Conservation (phyloP, 2,113 vertebrate genomes). For the Oncorhynchus keta region DNA sequence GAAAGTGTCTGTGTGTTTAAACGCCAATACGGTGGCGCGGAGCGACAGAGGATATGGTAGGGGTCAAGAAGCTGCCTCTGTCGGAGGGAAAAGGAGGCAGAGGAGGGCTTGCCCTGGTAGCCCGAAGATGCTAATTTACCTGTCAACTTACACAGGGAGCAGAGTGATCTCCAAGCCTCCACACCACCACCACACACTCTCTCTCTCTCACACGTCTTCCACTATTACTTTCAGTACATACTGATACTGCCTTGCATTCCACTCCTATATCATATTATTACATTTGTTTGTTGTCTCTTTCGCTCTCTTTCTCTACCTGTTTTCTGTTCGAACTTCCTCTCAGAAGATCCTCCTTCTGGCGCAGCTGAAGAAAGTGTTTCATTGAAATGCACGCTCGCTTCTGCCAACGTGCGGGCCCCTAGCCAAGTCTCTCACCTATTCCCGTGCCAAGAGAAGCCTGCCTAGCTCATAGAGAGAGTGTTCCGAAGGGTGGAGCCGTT, state of each 20-base stretch:
- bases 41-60: constrained; percentile 42
- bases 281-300: background rate
- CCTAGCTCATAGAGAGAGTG: background rate
- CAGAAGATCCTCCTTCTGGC: constrained; percentile 1
- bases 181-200: background rate
- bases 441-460: constrained; percentile 4
- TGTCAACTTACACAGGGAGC: constrained; percentile 46
- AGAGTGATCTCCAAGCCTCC: constrained; percentile 11
- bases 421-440: constrained; percentile 3
- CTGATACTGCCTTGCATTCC: background rate
- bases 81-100: constrained; percentile 13
- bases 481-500: background rate
- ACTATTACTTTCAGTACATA: too few relatives aligned
- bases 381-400: constrained; percentile 29
- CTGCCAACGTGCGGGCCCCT: constrained; percentile 6
- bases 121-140: constrained; percentile 59
- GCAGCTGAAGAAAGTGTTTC: constrained; percentile 17
- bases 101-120: constrained; percentile 42
- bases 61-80: constrained; percentile 60
- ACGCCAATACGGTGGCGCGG: constrained; percentile 34
- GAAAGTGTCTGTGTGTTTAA: constrained; percentile 26
- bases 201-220: background rate
- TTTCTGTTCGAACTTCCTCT: constrained; percentile 17
- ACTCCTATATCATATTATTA: background rate
- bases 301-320: background rate